Conservation (phyloP, 2,888 invertebrate genomes). For the Polydrusus pterygomalis region DNA sequence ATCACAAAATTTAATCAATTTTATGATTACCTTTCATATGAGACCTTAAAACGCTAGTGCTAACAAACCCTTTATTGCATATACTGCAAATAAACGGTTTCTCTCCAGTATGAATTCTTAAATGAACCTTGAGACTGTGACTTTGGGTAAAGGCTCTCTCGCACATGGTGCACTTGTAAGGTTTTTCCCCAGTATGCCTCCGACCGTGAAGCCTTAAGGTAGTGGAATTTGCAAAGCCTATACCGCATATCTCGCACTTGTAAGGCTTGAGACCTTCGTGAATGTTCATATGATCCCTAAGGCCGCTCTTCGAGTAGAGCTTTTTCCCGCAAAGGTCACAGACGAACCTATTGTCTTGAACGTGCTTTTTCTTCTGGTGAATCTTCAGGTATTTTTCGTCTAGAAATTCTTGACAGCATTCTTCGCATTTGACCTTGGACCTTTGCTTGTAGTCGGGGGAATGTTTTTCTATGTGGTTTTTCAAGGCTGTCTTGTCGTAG, state of each 20-base stretch:
- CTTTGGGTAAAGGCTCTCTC: slow-evolving; percentile 62
- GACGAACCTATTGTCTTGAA: slow-evolving; percentile 58
- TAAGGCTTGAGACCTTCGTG: slow-evolving; percentile 70
- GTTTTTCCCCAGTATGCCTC: slow-evolving; percentile 74
- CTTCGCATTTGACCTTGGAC: slow-evolving; percentile 59
- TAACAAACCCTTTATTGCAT: slow-evolving; percentile 64
- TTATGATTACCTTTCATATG: slow-evolving; percentile 60
- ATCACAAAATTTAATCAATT: slow-evolving; percentile 13
- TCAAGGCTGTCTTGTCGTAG: slow-evolving; percentile 60
- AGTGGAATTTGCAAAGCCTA: slow-evolving; percentile 75
- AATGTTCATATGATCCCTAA: slow-evolving; percentile 63
- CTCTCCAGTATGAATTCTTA: slow-evolving; percentile 71
- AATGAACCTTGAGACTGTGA: slow-evolving; percentile 58
- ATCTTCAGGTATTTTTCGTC: slow-evolving; percentile 60
- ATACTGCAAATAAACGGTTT: slow-evolving; percentile 71
- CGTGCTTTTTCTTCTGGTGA: slow-evolving; percentile 69
- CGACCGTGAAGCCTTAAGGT: slow-evolving; percentile 70
- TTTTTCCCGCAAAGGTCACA: slow-evolving; percentile 75
- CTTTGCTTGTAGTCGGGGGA: slow-evolving; percentile 55
- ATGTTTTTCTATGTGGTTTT: slow-evolving; percentile 61
- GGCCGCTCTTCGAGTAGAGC: slow-evolving; percentile 68
- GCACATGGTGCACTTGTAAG: slow-evolving; percentile 73
- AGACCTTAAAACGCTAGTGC: slow-evolving; percentile 62
- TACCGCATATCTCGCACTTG: slow-evolving; percentile 75
- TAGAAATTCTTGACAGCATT: slow-evolving; percentile 60